Conservation (phyloP, 2,888 invertebrate genomes). For the Sphaeridia pumilis region DNA sequence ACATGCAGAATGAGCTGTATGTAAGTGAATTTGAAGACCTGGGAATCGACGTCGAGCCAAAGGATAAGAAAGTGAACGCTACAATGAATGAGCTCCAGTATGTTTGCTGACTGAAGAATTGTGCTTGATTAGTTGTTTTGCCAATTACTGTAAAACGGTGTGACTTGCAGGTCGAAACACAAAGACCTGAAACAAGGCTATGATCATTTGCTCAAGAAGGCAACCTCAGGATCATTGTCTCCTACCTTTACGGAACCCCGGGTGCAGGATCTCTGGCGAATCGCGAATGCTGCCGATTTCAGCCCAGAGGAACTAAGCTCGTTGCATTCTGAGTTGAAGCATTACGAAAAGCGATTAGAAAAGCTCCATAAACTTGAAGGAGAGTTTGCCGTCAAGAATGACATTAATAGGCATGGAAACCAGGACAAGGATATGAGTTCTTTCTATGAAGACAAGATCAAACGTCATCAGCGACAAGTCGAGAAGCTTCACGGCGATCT, state of each 20-base stretch:
- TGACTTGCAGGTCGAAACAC: conserved; percentile 61
- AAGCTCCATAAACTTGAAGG: conserved; percentile 73
- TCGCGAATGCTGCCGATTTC: conserved; percentile 69
- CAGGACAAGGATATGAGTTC: conserved; percentile 34
- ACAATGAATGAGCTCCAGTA: conserved; percentile 26
- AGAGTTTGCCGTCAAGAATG: conserved; percentile 47
- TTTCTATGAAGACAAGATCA: conserved; percentile 60
- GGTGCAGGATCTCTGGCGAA: conserved; percentile 76
- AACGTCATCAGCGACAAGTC: conserved; percentile 71
- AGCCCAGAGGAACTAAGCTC: conserved; percentile 68
- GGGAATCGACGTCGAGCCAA: conserved; percentile 7
- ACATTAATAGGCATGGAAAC: conserved; percentile 25
- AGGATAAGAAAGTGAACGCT: conserved; percentile 13
- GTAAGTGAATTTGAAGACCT: conserved; percentile 10
- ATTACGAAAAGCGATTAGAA: conserved; percentile 72
- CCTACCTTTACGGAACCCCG: conserved; percentile 82
- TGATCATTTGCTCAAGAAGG: conserved; percentile 60
- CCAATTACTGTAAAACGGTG: too few relatives aligned
- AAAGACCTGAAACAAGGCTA: conserved; percentile 62
- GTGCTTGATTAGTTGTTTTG: too few relatives aligned
- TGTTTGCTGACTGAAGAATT: too few relatives aligned
- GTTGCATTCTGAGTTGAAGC: conserved; percentile 69
- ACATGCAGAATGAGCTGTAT: conserved; percentile 13
- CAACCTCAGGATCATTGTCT: conserved; percentile 64
- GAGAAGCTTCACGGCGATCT: conserved; percentile 72